Evolutionary conservation across 2,888 invertebrate species (phyloP), one percentile per base, ranked within the genome.

Genomic region (Furcula furcula): DNA sequence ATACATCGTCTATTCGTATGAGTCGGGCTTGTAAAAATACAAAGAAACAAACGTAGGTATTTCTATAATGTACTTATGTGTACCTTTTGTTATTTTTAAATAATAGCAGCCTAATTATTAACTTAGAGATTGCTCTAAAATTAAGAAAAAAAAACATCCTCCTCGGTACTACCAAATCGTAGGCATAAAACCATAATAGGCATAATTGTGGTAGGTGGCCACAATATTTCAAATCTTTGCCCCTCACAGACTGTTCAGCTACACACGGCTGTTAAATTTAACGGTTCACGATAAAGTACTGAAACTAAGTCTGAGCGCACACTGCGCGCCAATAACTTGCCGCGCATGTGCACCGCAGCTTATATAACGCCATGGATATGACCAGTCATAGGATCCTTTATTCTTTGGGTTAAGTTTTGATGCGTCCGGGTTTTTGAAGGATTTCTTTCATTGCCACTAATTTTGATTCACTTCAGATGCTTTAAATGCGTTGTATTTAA

Each of bases 201-300:
- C 5, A 9, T n/a, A n/a, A 5, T 10, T n/a, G n/a, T n/a, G n/a
- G n/a, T n/a, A n/a, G n/a, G n/a, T n/a, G n/a, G 3, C 12, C 19
- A 19, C 14, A 15, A 6, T 22, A 14, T 13, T 13, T 10, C 4
- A 4, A 32, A 7, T 58, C 59, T 55, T 34, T 56, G 46, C 50
- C 20, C 16, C n/a, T 29, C 38, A 23, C 37, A 41, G 53, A 57
- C 31, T 50, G 58, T 61, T 57, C 63, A 69, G 79, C 76, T 80
- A 84, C 82, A 78, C 77, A 67, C 47, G 63, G 67, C 66, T 72
- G 79, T 85, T 82, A 85, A 85, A 85, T 87, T 83, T 85, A 82
- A 85, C 78, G 81, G 76, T 68, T 68, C 65, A 76, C 84, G 79
- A 77, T 85, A 86, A 85, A 87, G 74, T 77, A 73, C 59, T 64